Conservation (phyloP, 2,113 vertebrate genomes). For the Mesocricetus auratus region DNA sequence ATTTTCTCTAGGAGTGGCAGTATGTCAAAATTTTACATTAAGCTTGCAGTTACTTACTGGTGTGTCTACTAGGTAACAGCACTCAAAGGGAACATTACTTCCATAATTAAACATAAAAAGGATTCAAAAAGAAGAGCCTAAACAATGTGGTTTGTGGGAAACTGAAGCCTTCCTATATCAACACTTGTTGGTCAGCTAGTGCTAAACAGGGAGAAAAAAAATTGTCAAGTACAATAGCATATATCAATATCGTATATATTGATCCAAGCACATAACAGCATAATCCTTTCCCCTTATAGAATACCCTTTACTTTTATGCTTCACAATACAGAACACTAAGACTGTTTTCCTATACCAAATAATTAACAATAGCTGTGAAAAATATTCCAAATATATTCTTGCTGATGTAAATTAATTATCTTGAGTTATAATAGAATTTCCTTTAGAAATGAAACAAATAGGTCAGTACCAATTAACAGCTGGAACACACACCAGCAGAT, state of each 20-base stretch:
- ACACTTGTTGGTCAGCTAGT: neutral
- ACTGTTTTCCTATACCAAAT: neutral
- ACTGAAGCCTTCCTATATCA: neutral
- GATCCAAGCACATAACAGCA: neutral
- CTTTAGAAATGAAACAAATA: constrained; percentile 56
- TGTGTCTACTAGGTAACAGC: constrained; percentile 11
- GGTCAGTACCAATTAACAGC: constrained; percentile 51
- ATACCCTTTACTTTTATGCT: constrained; percentile 19
- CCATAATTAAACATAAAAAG: neutral
- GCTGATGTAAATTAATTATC: constrained; percentile 38
- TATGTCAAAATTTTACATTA: constrained; percentile 43
- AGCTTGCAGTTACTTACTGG: constrained; percentile 43
- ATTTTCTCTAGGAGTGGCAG: constrained; percentile 15
- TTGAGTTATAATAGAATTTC: constrained; percentile 49
- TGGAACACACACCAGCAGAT: constrained; percentile 18
- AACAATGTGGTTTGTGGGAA: neutral
- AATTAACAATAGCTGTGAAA: constrained; percentile 32
- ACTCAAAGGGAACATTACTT: neutral
- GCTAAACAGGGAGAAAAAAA: neutral
- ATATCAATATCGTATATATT: neutral
- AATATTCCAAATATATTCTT: constrained; percentile 42
- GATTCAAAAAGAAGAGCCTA: neutral
- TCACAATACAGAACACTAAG: neutral
- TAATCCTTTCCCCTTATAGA: constrained; percentile 9
- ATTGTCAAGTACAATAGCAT: neutral